phyloP scores from a whole-genome alignment of 2,888 invertebrate genomes.

The Tinea trinotella region DNA sequence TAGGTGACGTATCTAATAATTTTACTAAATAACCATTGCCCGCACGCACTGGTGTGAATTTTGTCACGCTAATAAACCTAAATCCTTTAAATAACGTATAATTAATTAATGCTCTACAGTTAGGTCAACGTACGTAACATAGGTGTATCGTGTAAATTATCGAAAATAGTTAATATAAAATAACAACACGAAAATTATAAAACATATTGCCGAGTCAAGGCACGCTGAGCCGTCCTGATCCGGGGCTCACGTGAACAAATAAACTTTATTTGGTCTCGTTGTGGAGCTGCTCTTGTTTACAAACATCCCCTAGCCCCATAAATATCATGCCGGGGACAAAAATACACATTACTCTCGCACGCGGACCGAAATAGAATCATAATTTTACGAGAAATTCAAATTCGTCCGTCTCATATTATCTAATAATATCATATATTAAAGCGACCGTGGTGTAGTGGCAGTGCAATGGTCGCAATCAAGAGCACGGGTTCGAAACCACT shows the following conservation, averaged over 20 bases:
- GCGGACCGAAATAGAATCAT: conserved; percentile 15
- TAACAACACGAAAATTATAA: not conserved
- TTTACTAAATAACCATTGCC: no score
- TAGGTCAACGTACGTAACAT: not conserved
- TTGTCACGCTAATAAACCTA: not conserved
- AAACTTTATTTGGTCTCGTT: conserved; percentile 26
- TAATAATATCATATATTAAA: no score
- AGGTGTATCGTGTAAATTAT: not conserved
- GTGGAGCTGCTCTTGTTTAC: conserved; percentile 38
- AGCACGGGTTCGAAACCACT: no score
- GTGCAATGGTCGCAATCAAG: no score
- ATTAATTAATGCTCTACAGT: not conserved
- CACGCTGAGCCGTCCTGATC: not conserved
- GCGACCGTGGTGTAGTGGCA: no score
- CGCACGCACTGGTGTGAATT: no score
- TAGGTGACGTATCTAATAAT: no score
- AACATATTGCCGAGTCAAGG: not conserved
- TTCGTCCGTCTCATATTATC: no score
- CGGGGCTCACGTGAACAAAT: conserved; percentile 40
- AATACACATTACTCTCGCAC: conserved; percentile 1
- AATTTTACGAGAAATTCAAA: not conserved
- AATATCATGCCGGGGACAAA: conserved; percentile 16
- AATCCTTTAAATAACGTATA: not conserved
- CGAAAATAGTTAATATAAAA: not conserved
- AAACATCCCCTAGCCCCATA: conserved; percentile 32